Evolutionary conservation across 1,140 invertebrate genomes (phyloP).

Genomic region (Drosophila santomea): DNA sequence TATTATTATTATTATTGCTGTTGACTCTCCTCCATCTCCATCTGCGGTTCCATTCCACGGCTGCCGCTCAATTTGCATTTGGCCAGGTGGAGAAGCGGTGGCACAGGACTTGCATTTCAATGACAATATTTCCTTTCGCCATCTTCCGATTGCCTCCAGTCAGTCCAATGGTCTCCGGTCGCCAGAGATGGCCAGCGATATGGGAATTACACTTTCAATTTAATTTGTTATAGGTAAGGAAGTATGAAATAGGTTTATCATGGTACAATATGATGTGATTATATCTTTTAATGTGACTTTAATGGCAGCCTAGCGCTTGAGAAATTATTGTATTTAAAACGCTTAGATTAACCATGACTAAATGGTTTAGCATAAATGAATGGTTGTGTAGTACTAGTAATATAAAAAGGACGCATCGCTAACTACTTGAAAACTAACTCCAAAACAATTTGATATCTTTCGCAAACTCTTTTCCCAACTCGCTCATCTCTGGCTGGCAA

Average conservation of each 20-base stretch:
- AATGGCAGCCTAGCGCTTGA: too few species aligned
- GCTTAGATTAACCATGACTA: too few species aligned
- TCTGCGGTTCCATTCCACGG: neutral
- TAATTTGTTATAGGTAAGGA: slow-evolving; percentile 14
- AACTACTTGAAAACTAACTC: neutral
- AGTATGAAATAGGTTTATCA: slow-evolving; percentile 22
- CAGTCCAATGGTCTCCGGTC: slow-evolving; percentile 56
- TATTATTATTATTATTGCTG: slow-evolving; percentile 55
- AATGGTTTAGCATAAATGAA: too few species aligned
- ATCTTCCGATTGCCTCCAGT: slow-evolving; percentile 48
- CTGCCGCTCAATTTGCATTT: slow-evolving; percentile 59
- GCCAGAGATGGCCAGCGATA: slow-evolving; percentile 27
- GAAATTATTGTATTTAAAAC: too few species aligned
- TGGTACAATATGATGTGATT: neutral
- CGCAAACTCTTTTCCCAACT: slow-evolving; percentile 1
- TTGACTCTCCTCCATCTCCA: neutral
- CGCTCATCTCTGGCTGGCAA: slow-evolving; percentile 29
- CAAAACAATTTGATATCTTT: neutral
- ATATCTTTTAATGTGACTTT: neutral
- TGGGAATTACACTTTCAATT: slow-evolving; percentile 37
- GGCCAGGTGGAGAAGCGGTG: slow-evolving; percentile 21
- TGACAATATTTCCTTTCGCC: slow-evolving; percentile 69
- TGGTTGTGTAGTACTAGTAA: too few species aligned
- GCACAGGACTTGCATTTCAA: slow-evolving; percentile 78
- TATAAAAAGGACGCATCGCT: too few species aligned